Base-by-base conservation (phyloP, 2,888 invertebrate genomes). In the Aromia moschata region DNA sequence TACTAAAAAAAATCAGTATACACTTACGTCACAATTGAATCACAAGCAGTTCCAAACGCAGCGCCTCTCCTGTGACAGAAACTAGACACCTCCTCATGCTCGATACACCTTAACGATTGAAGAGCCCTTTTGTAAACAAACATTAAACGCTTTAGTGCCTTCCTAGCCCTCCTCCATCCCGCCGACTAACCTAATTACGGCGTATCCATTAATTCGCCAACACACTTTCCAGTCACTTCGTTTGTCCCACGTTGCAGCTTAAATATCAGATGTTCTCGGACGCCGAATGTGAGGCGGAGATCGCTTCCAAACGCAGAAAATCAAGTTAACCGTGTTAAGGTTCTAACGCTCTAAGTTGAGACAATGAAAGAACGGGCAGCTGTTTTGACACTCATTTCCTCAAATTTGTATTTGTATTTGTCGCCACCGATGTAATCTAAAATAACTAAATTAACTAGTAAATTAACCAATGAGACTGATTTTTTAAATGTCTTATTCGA, bases 171-270 rank as follows among this genome's bases (percentile, higher is more conserved):
- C 33, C 45, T 37, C 12, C 47, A 38, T 31, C 46, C 46, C 46
- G 33, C 55, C 40, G 15, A 41, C 31, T 49, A 56, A 41, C 41
- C 56, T 43, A 56, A 55, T 55, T 56, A 46, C 44, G 16, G 38
- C 14, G 17, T 41, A 47, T 46, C 56, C 40, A 56, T 46, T 47
- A 18, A 56, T 47, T 18, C 47, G 43, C 55, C 55, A 46, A 55
- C 55, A 30, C 46, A 55, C 15, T 47, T 36, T 38, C 47, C 18
- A 33, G 36, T n/a, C n/a, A n/a, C 36, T 51, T 43, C 44, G 51
- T 38, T 36, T 51, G 36, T 44, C 56, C 44, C 47, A 41, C 41
- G 55, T 47, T 4, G 37, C 41, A 41, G 25, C 41, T 43, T 40
- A 53, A 53, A 43, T 43, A 43, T 53, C 53, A 36, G 43, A 53